phyloP scores from a whole-genome alignment of 2,113 vertebrate species.

The Lepisosteus osseus region DNA sequence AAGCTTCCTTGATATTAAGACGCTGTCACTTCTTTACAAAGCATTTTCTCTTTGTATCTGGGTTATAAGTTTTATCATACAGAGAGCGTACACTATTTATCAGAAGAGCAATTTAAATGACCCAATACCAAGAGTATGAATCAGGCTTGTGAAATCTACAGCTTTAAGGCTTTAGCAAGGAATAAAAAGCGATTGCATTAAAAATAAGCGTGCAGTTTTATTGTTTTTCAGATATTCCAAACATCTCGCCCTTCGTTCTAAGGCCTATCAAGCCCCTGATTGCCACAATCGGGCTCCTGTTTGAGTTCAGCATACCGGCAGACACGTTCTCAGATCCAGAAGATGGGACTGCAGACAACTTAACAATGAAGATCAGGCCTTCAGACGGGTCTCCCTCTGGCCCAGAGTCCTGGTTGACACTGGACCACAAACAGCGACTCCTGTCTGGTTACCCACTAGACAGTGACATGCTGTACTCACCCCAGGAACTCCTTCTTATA shows the following conservation, averaged over 20 bases:
- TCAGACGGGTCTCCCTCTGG: constrained; percentile 21
- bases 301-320: constrained; percentile 45
- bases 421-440: constrained; percentile 32
- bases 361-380: constrained; percentile 42
- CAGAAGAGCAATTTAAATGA: neutral
- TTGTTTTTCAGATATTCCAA: constrained; percentile 38
- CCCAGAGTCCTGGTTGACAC: constrained; percentile 44
- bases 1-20: too few relatives aligned
- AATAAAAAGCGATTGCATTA: neutral
- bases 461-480: constrained; percentile 47
- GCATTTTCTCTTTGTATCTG: neutral
- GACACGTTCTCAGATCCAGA: constrained; percentile 49
- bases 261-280: constrained; percentile 43
- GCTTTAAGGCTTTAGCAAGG: neutral
- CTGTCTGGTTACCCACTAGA: constrained; percentile 44
- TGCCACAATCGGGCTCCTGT: constrained; percentile 49
- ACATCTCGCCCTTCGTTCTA: constrained; percentile 39
- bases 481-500: constrained; percentile 43
- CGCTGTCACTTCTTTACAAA: neutral
- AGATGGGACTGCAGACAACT: constrained; percentile 41
- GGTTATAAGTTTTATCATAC: neutral
- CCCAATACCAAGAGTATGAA: neutral
- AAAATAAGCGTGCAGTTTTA: neutral
- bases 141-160: neutral
- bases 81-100: neutral